These are phyloP conservation scores for Hormiphora californensis DNA, from an alignment of 37 sponge, comb jelly and placozoan species.

Conservation along the genomic window DNA sequence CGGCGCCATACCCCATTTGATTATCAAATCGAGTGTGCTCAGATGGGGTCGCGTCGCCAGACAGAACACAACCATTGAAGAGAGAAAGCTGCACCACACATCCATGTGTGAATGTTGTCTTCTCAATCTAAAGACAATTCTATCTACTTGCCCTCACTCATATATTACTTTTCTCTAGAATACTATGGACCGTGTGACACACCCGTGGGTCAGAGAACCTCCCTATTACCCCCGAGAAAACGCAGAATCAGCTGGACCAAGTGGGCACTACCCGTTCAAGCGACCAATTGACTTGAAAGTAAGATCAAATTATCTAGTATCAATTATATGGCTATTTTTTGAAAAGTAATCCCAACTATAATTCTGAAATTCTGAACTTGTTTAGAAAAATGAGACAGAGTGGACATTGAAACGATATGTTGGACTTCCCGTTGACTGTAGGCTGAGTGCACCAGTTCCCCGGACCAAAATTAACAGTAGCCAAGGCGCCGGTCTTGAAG, in stretches of 20 bases:
- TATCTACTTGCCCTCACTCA: no score
- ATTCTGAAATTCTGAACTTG: background rate
- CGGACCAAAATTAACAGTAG: slow-evolving; percentile 18
- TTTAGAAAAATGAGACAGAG: slow-evolving; percentile 1
- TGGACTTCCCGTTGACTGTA: slow-evolving; percentile 42
- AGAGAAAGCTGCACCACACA: no score
- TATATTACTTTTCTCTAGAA: no score
- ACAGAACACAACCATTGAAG: no score
- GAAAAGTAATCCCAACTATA: no score
- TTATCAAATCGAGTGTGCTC: no score
- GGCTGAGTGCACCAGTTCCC: slow-evolving; percentile 48
- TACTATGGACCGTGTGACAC: no score
- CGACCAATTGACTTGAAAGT: slow-evolving; percentile 20
- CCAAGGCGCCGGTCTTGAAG: slow-evolving; percentile 6
- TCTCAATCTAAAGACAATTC: no score
- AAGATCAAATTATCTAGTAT: background rate
- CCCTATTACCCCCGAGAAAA: slow-evolving; percentile 31
- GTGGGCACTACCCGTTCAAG: slow-evolving; percentile 48
- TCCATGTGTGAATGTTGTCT: no score
- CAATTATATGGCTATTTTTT: no score
- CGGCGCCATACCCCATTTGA: no score
- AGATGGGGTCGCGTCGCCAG: no score
- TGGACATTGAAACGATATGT: slow-evolving; percentile 26
- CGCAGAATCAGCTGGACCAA: background rate
- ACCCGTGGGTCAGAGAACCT: slow-evolving; percentile 35